Conservation (phyloP, 1,140 invertebrate genomes). For the Batillaria attramentaria region DNA sequence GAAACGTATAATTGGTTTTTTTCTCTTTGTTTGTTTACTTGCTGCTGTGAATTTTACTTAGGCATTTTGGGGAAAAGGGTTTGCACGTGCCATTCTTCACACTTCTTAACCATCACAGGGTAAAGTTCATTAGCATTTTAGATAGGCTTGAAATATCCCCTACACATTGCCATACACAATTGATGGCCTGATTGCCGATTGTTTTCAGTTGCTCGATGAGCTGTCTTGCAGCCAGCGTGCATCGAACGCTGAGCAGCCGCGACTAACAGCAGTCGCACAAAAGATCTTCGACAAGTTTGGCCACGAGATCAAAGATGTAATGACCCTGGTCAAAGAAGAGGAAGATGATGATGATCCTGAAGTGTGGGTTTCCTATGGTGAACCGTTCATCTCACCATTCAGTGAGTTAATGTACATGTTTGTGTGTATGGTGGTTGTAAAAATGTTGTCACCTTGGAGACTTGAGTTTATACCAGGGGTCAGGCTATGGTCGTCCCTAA, state of each 20-base stretch:
- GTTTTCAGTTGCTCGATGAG: conserved; percentile 62
- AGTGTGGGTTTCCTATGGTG: conserved; percentile 69
- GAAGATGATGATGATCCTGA: conserved; percentile 57
- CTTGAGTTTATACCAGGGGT: too few species aligned
- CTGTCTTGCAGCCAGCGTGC: conserved; percentile 49
- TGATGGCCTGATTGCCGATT: conserved; percentile 1
- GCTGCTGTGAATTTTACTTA: not conserved
- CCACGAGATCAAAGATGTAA: conserved; percentile 61
- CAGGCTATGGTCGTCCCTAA: too few species aligned
- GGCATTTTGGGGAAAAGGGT: not conserved
- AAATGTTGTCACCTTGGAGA: too few species aligned
- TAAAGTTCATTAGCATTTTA: not conserved
- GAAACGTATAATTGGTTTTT: not conserved
- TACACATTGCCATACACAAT: too few species aligned
- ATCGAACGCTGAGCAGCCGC: conserved; percentile 51
- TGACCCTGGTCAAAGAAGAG: conserved; percentile 22
- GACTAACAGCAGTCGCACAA: conserved; percentile 58
- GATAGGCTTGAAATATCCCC: too few species aligned
- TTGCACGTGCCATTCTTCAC: not conserved
- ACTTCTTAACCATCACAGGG: not conserved
- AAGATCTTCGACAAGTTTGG: conserved; percentile 63
- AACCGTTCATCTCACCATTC: conserved; percentile 66
- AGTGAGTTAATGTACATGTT: conserved; percentile 56
- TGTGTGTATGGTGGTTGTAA: not conserved
- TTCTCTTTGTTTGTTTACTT: not conserved